Evolutionary conservation across 2,888 invertebrate species (phyloP).

Genomic region (Eupeodes latifasciatus): DNA sequence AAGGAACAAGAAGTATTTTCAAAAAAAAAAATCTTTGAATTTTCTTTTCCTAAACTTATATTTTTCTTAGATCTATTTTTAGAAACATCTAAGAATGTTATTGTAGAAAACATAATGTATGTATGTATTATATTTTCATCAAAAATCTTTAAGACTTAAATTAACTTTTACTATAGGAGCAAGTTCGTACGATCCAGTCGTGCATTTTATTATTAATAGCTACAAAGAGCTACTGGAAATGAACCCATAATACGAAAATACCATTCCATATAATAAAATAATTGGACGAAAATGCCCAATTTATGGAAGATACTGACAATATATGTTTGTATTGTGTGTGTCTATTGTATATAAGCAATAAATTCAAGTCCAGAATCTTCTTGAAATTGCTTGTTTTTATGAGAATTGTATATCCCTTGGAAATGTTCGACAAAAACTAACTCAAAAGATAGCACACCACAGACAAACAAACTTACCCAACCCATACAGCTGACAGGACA

Average conservation of each 20-base stretch:
- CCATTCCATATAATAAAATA: not conserved
- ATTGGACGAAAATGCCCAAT: slow-evolving; percentile 26
- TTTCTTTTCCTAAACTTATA: too few relatives aligned
- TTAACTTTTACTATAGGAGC: too few relatives aligned
- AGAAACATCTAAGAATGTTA: too few relatives aligned
- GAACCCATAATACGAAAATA: slow-evolving; percentile 1
- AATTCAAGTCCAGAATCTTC: slow-evolving; percentile 26
- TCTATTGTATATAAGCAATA: not conserved
- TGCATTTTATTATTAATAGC: not conserved
- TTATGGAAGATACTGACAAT: not conserved
- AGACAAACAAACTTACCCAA: not conserved
- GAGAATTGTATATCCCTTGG: slow-evolving; percentile 13
- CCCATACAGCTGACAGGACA: not conserved
- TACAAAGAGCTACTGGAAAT: slow-evolving; percentile 1
- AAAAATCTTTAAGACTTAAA: too few relatives aligned
- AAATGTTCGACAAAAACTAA: slow-evolving; percentile 40
- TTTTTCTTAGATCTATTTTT: too few relatives aligned
- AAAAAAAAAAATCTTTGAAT: too few relatives aligned
- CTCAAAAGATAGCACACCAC: slow-evolving; percentile 27
- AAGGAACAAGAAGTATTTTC: too few relatives aligned
- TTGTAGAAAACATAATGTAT: too few relatives aligned
- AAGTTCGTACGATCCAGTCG: not conserved
- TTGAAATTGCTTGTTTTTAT: slow-evolving; percentile 40
- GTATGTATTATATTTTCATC: too few relatives aligned
- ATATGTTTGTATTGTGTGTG: not conserved